Conservation (phyloP, 1,140 invertebrate genomes). For the Parasteatoda tepidariorum region DNA sequence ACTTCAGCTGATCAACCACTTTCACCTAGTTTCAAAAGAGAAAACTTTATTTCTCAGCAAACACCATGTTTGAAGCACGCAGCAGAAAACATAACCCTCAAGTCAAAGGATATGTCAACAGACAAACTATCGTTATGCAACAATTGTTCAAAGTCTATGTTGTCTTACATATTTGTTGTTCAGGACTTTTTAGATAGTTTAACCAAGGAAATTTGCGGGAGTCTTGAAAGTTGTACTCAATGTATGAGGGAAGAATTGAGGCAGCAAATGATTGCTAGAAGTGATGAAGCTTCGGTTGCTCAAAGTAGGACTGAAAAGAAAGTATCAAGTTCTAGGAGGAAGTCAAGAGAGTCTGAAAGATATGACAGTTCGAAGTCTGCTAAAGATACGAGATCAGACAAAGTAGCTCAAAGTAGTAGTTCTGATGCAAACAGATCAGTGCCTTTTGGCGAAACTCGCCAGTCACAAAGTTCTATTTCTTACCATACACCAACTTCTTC, state of each 20-base stretch:
- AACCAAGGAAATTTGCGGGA: slow-evolving; percentile 28
- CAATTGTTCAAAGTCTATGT: slow-evolving; percentile 54
- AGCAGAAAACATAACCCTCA: slow-evolving; percentile 17
- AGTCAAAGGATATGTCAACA: slow-evolving; percentile 12
- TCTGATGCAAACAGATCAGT: no score
- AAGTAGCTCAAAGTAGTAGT: no score
- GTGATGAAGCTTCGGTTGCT: neutral
- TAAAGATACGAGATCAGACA: neutral
- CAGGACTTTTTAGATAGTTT: slow-evolving; percentile 53
- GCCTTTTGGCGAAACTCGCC: no score
- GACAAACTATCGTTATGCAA: slow-evolving; percentile 44
- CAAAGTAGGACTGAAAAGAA: neutral
- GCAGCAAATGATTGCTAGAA: neutral
- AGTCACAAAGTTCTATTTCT: neutral
- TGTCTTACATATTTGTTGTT: slow-evolving; percentile 49
- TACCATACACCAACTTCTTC: no score
- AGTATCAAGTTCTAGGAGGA: neutral
- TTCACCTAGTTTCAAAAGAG: neutral
- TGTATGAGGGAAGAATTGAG: slow-evolving; percentile 30
- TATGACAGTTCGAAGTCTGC: neutral
- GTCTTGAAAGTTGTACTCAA: slow-evolving; percentile 13
- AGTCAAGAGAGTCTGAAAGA: neutral
- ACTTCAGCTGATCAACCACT: neutral
- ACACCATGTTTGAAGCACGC: slow-evolving; percentile 45
- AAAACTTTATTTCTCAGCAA: neutral